A percentile compares a stretch with the other conserved stretches of the same genome.
These are phyloP conservation scores for Lepidurus couesii DNA, from an alignment of 1,140 invertebrate genomes.

Conservation along the genomic window DNA sequence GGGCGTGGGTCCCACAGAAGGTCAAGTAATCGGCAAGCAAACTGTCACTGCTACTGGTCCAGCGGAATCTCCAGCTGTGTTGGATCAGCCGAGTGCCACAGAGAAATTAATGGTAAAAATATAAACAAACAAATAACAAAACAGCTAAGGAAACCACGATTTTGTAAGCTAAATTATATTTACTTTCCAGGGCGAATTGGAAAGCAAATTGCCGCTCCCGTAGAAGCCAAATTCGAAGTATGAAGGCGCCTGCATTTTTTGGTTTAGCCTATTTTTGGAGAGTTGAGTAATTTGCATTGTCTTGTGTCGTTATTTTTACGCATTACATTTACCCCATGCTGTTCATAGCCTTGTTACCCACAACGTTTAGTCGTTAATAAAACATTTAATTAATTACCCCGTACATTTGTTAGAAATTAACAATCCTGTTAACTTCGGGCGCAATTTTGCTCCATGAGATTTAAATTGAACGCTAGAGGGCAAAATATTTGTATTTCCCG, in stretches of 20 bases:
- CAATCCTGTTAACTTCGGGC: too few species aligned
- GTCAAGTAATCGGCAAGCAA: background rate
- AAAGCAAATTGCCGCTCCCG: background rate
- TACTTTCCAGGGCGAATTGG: background rate
- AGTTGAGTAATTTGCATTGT: background rate
- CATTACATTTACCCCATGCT: background rate
- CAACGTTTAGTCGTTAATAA: background rate
- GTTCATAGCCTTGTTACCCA: background rate
- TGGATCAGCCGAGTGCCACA: slow-evolving; percentile 11
- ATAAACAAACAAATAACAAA: background rate
- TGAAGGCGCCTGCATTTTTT: background rate
- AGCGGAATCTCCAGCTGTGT: background rate
- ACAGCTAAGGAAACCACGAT: background rate
- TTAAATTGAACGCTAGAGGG: too few species aligned
- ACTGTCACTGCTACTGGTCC: background rate
- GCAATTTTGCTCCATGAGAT: too few species aligned
- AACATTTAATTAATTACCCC: background rate
- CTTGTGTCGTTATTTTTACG: background rate
- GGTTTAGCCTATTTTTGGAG: background rate
- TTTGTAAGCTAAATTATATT: background rate
- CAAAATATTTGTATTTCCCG: too few species aligned
- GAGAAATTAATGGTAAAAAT: background rate
- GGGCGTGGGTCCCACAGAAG: background rate
- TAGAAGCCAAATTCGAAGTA: background rate
- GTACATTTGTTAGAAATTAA: background rate